These are phyloP conservation scores for Lytechinus variegatus DNA, from an alignment of 35 echinoderm and acorn worm species.

Conservation along the genomic window DNA sequence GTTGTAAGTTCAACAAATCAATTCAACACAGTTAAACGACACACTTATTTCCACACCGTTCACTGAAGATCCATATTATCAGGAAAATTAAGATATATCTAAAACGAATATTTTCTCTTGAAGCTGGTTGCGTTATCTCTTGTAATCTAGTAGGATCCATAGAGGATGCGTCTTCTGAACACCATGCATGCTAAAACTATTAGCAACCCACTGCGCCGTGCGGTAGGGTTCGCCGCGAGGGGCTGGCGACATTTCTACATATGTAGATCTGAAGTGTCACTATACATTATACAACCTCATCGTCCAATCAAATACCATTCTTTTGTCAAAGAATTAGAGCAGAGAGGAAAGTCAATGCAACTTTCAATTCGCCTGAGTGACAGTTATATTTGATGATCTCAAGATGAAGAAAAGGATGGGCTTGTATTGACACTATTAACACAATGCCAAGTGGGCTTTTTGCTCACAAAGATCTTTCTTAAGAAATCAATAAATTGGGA, in stretches of 20 bases:
- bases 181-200: not conserved
- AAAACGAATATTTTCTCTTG: not conserved
- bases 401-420: not conserved
- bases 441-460: not conserved
- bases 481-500: not conserved
- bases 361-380: not conserved
- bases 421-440: not conserved
- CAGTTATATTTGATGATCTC: not conserved
- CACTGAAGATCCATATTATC: not conserved
- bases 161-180: not conserved
- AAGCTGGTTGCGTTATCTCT: not conserved
- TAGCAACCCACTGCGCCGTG: not conserved
- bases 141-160: not conserved
- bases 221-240: not conserved
- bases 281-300: not conserved
- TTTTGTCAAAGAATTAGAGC: not conserved
- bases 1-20: not conserved
- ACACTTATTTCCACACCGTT: not conserved
- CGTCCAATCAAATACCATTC: slow-evolving; percentile 5
- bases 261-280: not conserved
- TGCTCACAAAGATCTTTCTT: not conserved
- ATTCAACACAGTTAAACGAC: not conserved
- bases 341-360: not conserved
- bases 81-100: not conserved
- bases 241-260: not conserved